phyloP scores from a whole-genome alignment of 2,797 vertebrate species.

The Tiaroga cobitis region DNA sequence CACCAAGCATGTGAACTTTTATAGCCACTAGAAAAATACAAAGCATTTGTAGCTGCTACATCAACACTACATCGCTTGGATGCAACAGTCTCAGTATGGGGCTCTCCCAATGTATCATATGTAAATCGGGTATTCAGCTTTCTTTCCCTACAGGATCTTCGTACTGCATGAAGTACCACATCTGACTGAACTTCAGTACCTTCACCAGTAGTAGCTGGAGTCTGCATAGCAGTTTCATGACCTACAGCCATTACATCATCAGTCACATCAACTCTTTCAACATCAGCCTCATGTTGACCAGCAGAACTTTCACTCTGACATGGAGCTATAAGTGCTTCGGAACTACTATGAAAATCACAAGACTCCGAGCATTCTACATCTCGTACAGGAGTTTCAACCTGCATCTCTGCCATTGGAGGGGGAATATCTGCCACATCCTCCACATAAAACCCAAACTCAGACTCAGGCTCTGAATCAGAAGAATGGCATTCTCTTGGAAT shows the following conservation, averaged over 20 bases:
- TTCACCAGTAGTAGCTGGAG: too few relatives aligned
- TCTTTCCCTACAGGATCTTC: neutral
- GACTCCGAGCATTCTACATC: neutral
- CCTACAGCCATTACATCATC: neutral
- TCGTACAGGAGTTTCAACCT: neutral
- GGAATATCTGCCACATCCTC: neutral
- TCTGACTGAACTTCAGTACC: neutral
- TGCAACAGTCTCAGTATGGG: neutral
- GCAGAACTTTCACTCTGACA: neutral
- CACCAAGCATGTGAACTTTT: conserved; percentile 3
- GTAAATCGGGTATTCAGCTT: conserved; percentile 7
- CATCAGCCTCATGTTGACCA: neutral
- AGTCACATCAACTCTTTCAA: neutral
- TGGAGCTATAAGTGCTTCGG: neutral
- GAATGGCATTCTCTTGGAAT: conserved; percentile 21
- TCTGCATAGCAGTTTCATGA: neutral
- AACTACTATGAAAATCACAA: neutral
- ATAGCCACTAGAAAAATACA: neutral
- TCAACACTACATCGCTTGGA: neutral
- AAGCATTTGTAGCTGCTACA: too few relatives aligned
- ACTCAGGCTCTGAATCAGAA: conserved; percentile 37
- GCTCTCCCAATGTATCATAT: conserved; percentile 2
- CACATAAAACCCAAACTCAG: conserved; percentile 31
- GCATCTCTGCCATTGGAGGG: neutral
- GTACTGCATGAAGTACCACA: neutral